Evolutionary conservation across 1,140 invertebrate genomes (phyloP).

Genomic region (Oncopodura yosiiana): DNA sequence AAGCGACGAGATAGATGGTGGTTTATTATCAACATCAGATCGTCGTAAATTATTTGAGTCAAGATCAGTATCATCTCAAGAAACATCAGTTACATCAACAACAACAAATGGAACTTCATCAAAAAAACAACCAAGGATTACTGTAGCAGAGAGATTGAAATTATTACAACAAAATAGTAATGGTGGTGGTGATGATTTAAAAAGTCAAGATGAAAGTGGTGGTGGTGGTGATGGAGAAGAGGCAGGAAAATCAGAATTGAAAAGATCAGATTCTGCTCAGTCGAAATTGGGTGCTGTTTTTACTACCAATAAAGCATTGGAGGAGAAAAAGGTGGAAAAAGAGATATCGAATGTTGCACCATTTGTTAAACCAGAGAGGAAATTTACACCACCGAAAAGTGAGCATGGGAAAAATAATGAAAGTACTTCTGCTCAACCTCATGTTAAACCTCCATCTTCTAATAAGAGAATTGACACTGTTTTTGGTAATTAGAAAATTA

Average conservation of each 20-base stretch:
- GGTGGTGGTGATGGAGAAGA: neutral
- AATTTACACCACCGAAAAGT: conserved; percentile 14
- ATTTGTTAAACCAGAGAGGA: conserved; percentile 30
- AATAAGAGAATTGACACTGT: conserved; percentile 74
- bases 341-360: conserved; percentile 5
- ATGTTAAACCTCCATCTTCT: conserved; percentile 40
- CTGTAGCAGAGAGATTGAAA: conserved; percentile 64
- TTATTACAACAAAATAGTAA: conserved; percentile 48
- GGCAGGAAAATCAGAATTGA: neutral
- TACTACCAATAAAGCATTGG: neutral
- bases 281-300: neutral
- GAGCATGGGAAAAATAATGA: neutral
- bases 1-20: conserved; percentile 30
- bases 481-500: conserved; percentile 57
- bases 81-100: conserved; percentile 1
- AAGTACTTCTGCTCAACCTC: neutral
- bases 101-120: neutral
- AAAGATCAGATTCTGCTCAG: neutral
- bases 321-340: neutral
- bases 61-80: neutral
- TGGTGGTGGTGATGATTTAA: neutral
- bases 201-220: neutral
- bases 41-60: conserved; percentile 57
- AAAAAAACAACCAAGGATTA: conserved; percentile 37
- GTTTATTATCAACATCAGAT: conserved; percentile 62